Evolutionary conservation across 2,797 vertebrate genomes (phyloP), one percentile per base, ranked within the genome.

Genomic region (Malurus leucopterus): DNA sequence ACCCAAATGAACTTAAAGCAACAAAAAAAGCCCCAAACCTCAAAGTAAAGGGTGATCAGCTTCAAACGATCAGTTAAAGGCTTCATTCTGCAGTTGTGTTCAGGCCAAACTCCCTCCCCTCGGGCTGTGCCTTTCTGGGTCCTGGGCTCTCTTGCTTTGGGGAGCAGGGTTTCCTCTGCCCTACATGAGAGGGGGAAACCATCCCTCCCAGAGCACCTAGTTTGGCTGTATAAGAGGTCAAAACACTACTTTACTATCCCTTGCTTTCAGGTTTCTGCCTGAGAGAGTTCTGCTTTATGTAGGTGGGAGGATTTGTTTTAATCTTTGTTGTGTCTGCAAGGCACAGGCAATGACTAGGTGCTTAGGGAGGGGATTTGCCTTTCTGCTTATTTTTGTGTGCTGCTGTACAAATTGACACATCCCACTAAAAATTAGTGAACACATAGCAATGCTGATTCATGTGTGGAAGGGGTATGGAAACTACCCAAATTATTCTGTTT

Each of bases 131-230:
- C 17, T 74, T 59, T 64, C 20, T 58, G 41, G 44, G 29, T 32
- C 2, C 0, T 12, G 3, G 1, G 1, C 22, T 49, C 26, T 73
- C 50, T 67, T 67, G 8, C 21, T 62, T 36, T 24, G 11, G 15
- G 57, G 20, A 64, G 14, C 21, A 29, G 27, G 4, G 1, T 71
- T 80, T 73, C 46, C 30, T 50, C 32, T 87, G 57, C 34, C 9
- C 46, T 59, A 1, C 1, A 0, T 13, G 43, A 64, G 26, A 47
- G 53, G 9, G 29, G n/a, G 29, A 79, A 57, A 41, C 5, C 18
- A 20, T 22, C 20, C 57, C 34, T 47, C 6, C 2, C 19, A 69
- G 30, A 34, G 30, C n/a, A 71, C 50, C 58, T 80, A 0, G 1
- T 53, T 30, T 64, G 46, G 9, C 40, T 87, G 3, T 15, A 4